Conservation (phyloP, 2,113 vertebrate species). For the Cranoglanis bouderius region DNA sequence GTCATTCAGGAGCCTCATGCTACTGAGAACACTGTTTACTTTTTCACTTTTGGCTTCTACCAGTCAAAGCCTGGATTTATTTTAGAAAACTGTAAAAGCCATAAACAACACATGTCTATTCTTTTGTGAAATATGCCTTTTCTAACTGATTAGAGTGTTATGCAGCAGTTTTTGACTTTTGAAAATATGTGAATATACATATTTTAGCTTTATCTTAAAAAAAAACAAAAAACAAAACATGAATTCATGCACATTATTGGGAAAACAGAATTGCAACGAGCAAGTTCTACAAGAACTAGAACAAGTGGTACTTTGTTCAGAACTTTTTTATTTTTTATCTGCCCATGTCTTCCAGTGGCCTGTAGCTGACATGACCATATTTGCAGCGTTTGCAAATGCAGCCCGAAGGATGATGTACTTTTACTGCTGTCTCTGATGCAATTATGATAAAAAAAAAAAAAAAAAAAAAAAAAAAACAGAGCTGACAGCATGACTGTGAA, state of each 20-base stretch:
- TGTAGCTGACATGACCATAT: slow-evolving; percentile 45
- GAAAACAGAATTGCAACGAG: neutral
- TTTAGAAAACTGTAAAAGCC: neutral
- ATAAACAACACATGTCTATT: neutral
- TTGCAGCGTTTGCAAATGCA: slow-evolving; percentile 34
- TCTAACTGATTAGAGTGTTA: neutral
- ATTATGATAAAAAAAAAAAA: slow-evolving; percentile 19
- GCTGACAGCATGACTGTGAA: slow-evolving; percentile 24
- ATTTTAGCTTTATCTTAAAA: neutral
- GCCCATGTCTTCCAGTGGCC: slow-evolving; percentile 12
- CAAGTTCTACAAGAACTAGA: neutral
- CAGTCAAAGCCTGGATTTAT: neutral
- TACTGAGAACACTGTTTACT: slow-evolving; percentile 18
- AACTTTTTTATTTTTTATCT: neutral
- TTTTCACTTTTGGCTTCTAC: neutral
- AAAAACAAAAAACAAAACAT: too few species aligned
- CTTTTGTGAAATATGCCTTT: neutral
- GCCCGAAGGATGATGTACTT: slow-evolving; percentile 28
- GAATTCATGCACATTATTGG: neutral
- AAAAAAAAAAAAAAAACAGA: neutral
- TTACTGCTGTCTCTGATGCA: slow-evolving; percentile 25
- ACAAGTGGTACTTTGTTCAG: slow-evolving; percentile 18
- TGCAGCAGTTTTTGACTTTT: neutral
- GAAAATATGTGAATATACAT: neutral
- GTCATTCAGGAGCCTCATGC: slow-evolving; percentile 15